Evolutionary conservation across 2,888 invertebrate genomes (phyloP).

Genomic region (Cotesia congregata): DNA sequence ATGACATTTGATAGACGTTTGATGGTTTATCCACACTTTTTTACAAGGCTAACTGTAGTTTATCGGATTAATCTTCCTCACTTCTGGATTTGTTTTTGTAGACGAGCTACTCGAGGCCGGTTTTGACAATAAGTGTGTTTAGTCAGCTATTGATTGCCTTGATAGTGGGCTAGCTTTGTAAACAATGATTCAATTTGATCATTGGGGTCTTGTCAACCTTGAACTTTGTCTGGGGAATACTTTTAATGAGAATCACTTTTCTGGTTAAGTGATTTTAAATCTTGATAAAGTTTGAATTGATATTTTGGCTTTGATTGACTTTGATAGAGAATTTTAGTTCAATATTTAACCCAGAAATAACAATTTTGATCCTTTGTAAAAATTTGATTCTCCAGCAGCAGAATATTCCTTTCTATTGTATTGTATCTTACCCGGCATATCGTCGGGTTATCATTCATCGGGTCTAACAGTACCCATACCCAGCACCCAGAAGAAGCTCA

Average conservation of each 20-base stretch:
- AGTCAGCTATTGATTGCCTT: background rate
- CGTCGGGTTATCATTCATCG: slow-evolving; percentile 67
- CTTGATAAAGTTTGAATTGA: no score
- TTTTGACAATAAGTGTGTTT: background rate
- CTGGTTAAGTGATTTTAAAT: no score
- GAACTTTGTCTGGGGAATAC: background rate
- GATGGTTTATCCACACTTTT: slow-evolving; percentile 26
- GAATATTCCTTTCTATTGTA: slow-evolving; percentile 29
- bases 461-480: slow-evolving; percentile 52
- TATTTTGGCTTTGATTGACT: no score
- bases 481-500: slow-evolving; percentile 19
- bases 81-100: background rate
- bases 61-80: background rate
- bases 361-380: background rate
- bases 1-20: slow-evolving; percentile 33
- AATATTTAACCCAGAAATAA: no score
- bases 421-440: slow-evolving; percentile 60
- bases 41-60: background rate
- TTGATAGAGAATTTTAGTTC: no score
- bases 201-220: background rate
- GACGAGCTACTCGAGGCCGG: background rate
- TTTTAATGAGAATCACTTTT: background rate
- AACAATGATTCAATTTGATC: background rate
- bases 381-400: background rate
- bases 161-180: background rate